phyloP scores from a whole-genome alignment of 2,113 vertebrate genomes.

The Oreochromis niloticus region DNA sequence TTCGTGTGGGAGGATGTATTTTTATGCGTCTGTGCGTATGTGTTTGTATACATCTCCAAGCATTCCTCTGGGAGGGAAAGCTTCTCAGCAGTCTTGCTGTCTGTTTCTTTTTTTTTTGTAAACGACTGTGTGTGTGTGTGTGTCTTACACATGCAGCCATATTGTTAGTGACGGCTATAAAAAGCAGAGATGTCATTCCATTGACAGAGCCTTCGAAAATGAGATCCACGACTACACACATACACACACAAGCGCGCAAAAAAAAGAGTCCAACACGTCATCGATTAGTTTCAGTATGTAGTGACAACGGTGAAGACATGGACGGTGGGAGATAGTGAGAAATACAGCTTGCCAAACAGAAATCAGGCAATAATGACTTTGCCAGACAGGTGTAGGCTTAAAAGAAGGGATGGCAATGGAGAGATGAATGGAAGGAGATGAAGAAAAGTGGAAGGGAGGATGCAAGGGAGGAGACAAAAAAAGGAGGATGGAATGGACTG shows the following conservation, averaged over 20 bases:
- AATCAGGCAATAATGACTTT: constrained; percentile 22
- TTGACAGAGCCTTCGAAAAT: constrained; percentile 1
- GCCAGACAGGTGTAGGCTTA: constrained; percentile 14
- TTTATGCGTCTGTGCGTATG: neutral
- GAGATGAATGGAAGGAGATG: neutral
- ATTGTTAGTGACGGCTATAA: constrained; percentile 1
- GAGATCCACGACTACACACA: neutral
- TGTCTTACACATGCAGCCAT: neutral
- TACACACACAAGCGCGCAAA: neutral
- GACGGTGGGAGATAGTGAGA: neutral
- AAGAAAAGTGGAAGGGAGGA: neutral
- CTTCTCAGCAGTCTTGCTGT: constrained; percentile 30
- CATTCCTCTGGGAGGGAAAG: constrained; percentile 13
- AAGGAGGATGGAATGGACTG: neutral
- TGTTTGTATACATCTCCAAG: neutral
- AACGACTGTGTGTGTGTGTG: neutral
- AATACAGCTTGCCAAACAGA: constrained; percentile 3
- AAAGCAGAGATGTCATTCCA: neutral
- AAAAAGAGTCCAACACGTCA: neutral
- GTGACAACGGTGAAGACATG: constrained; percentile 25
- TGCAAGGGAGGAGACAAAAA: neutral
- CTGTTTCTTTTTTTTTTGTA: constrained; percentile 29
- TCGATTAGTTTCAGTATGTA: constrained; percentile 5
- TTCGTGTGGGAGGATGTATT: constrained; percentile 35
- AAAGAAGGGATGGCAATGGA: neutral